Base-by-base conservation (phyloP, 1,140 invertebrate species). In the Pomacea maculata region DNA sequence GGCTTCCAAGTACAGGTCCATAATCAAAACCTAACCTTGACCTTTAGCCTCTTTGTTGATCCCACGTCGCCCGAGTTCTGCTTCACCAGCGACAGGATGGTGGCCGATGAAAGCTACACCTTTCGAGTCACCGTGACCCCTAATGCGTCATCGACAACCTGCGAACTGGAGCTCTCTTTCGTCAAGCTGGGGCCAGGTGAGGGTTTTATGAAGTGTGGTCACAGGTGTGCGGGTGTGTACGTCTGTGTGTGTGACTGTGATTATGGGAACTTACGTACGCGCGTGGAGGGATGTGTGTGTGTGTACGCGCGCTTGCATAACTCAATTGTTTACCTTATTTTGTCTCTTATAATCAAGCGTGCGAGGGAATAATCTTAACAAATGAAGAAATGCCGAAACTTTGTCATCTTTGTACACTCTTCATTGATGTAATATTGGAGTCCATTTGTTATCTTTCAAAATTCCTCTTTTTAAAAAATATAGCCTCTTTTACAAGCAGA, bases 1-100 rank as follows among this genome's bases (percentile, higher is more conserved):
- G 81, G 79, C 9, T 85, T 74, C 73, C 63, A 71, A 19, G 45
- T 83, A 21, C 54, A 63, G 29, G 74, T 85, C 11, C 25, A 76
- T 57, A 73, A 65, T 21, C 68, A 55, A 21, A 61, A 15, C 64
- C 34, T 63, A 25, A 64, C 19, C 52, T 34, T n/a, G 67, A 68
- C 54, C 52, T 57, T 10, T 29, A 7, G 14, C 6, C 25, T 21
- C 14, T 1, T 19, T 1, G 17, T 14, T 45, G 65, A 78, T 7
- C 25, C n/a, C 63, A 6, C n/a, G 21, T 76, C n/a, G 15, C 52
- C n/a, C 1, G 61, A 25, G 75, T 63, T 61, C 57, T 61, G 57
- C 15, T 61, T 61, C 57, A 61, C 57, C 11, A 61, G 57, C 57
- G 57, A 61, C 57, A 17, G 11, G 57, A 11, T 61, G 11, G 57